phyloP scores from a whole-genome alignment of 2,797 vertebrate species.

The Onychomys torridus region DNA sequence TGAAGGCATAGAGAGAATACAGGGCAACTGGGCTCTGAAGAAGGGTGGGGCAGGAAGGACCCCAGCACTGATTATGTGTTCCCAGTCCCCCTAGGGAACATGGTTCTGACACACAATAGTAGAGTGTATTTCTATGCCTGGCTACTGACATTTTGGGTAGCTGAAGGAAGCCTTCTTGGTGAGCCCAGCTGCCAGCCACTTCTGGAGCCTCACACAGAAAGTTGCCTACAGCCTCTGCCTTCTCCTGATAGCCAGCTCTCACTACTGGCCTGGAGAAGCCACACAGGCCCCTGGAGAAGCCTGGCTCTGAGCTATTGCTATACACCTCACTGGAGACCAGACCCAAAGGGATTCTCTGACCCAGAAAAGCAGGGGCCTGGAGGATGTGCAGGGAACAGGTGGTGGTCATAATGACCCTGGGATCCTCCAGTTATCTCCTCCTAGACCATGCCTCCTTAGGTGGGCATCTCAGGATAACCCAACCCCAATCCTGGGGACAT shows the following conservation, averaged over 20 bases:
- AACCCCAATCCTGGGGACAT: background rate
- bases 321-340: background rate
- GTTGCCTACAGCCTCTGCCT: accelerated
- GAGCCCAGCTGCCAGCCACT: background rate
- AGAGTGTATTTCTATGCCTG: background rate
- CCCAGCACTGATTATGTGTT: background rate
- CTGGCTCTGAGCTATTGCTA: background rate
- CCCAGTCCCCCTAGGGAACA: background rate
- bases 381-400: background rate
- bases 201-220: background rate
- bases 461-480: too few relatives aligned
- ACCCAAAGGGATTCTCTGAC: background rate
- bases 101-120: background rate
- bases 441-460: background rate
- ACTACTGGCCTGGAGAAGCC: accelerated
- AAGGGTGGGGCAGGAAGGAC: too few relatives aligned
- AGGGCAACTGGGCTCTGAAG: background rate
- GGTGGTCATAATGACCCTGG: background rate
- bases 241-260: background rate
- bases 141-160: background rate
- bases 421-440: too few relatives aligned
- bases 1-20: background rate
- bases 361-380: background rate
- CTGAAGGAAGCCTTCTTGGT: background rate
- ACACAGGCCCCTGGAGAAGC: background rate